These are phyloP conservation scores for Chelon labrosus DNA, from an alignment of 2,797 vertebrate species.

Conservation along the genomic window DNA sequence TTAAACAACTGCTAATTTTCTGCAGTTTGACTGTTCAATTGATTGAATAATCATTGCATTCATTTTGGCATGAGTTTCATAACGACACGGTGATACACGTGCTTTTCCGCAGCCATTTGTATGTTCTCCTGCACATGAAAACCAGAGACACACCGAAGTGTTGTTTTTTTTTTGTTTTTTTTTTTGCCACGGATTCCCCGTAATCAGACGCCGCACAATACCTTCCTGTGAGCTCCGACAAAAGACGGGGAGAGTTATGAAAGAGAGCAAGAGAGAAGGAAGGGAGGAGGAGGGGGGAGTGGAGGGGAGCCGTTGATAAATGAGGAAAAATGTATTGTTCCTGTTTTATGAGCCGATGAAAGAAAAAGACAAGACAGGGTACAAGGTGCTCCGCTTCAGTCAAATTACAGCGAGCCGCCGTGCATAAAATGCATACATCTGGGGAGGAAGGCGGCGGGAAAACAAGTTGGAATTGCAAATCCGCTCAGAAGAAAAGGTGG, in stretches of 20 bases:
- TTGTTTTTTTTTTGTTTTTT: too few relatives aligned
- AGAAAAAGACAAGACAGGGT: slow-evolving; percentile 63
- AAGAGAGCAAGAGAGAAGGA: slow-evolving; percentile 10
- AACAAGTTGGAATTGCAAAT: slow-evolving; percentile 57
- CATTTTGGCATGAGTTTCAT: slow-evolving; percentile 3
- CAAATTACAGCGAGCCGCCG: slow-evolving; percentile 56
- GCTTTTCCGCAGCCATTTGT: slow-evolving; percentile 9
- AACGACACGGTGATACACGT: not conserved
- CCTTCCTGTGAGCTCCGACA: slow-evolving; percentile 53
- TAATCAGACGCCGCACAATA: slow-evolving; percentile 54
- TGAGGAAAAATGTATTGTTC: slow-evolving; percentile 65
- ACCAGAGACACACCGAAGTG: slow-evolving; percentile 27
- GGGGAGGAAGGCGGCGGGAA: slow-evolving; percentile 21
- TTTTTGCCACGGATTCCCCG: slow-evolving; percentile 38
- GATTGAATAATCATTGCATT: slow-evolving; percentile 32
- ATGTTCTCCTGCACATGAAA: not conserved
- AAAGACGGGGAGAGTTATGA: slow-evolving; percentile 47
- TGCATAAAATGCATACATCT: slow-evolving; percentile 50
- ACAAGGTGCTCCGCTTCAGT: slow-evolving; percentile 49
- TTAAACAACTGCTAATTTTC: slow-evolving; percentile 33
- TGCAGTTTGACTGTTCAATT: slow-evolving; percentile 26
- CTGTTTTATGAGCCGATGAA: slow-evolving; percentile 62
- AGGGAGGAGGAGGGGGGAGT: not conserved
- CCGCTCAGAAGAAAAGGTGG: not conserved
- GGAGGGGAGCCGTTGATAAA: slow-evolving; percentile 47